Conservation (phyloP, 2,797 vertebrate species). For the Nyctibius grandis region DNA sequence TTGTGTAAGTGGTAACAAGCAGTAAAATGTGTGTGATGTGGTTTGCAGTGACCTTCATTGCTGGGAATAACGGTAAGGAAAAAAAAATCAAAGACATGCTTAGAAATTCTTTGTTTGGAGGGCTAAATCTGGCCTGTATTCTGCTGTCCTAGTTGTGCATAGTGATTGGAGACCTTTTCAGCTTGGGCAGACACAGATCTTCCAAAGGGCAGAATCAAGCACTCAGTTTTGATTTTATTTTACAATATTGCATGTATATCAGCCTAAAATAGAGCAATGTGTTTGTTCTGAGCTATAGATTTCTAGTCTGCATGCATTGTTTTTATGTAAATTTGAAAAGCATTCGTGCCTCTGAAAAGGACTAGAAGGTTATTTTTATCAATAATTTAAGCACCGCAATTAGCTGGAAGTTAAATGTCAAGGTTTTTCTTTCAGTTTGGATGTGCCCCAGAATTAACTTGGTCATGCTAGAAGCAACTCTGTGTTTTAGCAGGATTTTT, state of each 20-base stretch:
- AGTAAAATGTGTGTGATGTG: background rate
- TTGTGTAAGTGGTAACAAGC: background rate
- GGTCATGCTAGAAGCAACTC: background rate
- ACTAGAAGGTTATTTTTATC: slow-evolving; percentile 9
- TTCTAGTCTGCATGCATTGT: background rate
- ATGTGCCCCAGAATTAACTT: background rate
- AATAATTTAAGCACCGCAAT: slow-evolving; percentile 14
- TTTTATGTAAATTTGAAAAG: slow-evolving; percentile 27
- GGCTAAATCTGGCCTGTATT: slow-evolving; percentile 20
- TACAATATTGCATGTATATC: background rate
- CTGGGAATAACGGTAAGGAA: background rate
- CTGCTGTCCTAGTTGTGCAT: slow-evolving; percentile 38
- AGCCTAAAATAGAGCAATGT: background rate
- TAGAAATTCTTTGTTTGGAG: slow-evolving; percentile 40
- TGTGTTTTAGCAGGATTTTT: background rate
- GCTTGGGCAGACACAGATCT: slow-evolving; percentile 2
- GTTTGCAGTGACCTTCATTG: background rate
- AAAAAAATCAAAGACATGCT: background rate
- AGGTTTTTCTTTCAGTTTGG: slow-evolving; percentile 11
- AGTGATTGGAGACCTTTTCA: slow-evolving; percentile 26
- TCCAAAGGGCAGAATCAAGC: slow-evolving; percentile 12
- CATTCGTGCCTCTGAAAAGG: background rate
- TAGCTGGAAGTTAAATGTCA: slow-evolving; percentile 55
- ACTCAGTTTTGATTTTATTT: background rate
- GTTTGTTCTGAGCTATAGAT: background rate